These are phyloP conservation scores for Xiphophorus couchianus DNA, from an alignment of 2,113 vertebrate genomes.

Conservation along the genomic window DNA sequence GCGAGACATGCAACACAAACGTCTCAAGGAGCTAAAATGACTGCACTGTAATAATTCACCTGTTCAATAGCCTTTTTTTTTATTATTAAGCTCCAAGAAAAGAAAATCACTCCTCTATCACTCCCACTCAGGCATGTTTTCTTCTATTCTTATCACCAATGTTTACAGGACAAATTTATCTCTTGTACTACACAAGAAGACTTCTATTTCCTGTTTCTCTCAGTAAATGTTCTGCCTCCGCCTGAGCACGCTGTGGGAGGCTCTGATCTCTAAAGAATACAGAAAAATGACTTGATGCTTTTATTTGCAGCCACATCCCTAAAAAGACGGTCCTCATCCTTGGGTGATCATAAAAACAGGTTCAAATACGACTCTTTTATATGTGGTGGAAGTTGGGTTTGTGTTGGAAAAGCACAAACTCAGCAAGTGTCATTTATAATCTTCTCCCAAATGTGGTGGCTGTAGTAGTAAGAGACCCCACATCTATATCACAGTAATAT, in stretches of 20 bases:
- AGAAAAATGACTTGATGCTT: not conserved
- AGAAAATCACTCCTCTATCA: not conserved
- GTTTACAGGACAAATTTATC: conserved; percentile 1
- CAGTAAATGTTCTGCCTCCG: not conserved
- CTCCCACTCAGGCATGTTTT: conserved; percentile 1
- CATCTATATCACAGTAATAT: conserved; percentile 33
- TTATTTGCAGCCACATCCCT: not conserved
- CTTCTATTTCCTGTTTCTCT: not conserved
- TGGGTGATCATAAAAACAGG: not conserved
- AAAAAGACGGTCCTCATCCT: not conserved
- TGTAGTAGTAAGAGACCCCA: conserved; percentile 16
- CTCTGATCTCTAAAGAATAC: conserved; percentile 3
- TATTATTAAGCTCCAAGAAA: conserved; percentile 29
- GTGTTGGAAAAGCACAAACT: not conserved
- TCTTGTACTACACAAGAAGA: not conserved
- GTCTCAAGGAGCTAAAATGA: conserved; percentile 45
- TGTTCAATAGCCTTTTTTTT: conserved; percentile 33
- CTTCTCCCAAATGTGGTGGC: conserved; percentile 27
- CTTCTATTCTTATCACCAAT: conserved; percentile 16
- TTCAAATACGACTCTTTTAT: conserved; percentile 9
- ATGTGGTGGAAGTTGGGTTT: conserved; percentile 1
- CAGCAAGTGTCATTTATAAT: not conserved
- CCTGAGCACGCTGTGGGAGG: not conserved
- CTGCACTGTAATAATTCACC: conserved; percentile 34
- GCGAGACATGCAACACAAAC: conserved; percentile 34